Percentiles rank a stretch among this genome's conserved stretches.
These are phyloP conservation scores for Drosophila anomelani DNA, from an alignment of 2,888 invertebrate species.

Conservation along the genomic window DNA sequence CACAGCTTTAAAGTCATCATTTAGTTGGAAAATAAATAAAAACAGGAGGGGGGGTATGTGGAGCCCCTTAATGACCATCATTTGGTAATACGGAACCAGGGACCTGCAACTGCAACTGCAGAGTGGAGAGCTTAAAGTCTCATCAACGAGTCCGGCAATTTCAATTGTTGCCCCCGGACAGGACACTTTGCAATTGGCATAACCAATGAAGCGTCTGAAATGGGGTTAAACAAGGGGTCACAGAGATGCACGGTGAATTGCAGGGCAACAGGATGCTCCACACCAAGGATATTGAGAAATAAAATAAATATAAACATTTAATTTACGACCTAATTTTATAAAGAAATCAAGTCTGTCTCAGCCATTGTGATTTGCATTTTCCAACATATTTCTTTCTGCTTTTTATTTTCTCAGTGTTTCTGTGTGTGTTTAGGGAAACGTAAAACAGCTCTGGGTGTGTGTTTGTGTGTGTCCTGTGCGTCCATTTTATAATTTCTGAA, in stretches of 20 bases:
- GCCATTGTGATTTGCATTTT: not conserved
- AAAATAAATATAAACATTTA: not conserved
- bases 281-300: not conserved
- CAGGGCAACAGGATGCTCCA: not conserved
- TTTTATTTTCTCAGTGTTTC: not conserved
- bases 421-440: not conserved
- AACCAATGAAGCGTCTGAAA: slow-evolving; percentile 32
- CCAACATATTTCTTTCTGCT: not conserved
- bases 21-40: slow-evolving; percentile 1
- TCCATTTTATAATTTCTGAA: slow-evolving; percentile 46
- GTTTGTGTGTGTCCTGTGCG: slow-evolving; percentile 2
- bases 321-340: not conserved
- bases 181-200: slow-evolving; percentile 48
- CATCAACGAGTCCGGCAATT: slow-evolving; percentile 41
- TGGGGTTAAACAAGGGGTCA: not conserved
- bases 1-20: slow-evolving; percentile 48
- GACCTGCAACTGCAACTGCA: slow-evolving; percentile 6
- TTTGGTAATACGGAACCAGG: slow-evolving; percentile 66
- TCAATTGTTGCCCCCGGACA: slow-evolving; percentile 35
- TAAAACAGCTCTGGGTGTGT: not conserved
- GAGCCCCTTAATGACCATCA: slow-evolving; percentile 58
- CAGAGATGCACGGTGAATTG: not conserved
- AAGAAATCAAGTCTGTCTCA: not conserved
- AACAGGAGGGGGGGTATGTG: too few species aligned
- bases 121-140: slow-evolving; percentile 34